Conservation (phyloP, 2,113 vertebrate species). For the Ploceus nigricollis region DNA sequence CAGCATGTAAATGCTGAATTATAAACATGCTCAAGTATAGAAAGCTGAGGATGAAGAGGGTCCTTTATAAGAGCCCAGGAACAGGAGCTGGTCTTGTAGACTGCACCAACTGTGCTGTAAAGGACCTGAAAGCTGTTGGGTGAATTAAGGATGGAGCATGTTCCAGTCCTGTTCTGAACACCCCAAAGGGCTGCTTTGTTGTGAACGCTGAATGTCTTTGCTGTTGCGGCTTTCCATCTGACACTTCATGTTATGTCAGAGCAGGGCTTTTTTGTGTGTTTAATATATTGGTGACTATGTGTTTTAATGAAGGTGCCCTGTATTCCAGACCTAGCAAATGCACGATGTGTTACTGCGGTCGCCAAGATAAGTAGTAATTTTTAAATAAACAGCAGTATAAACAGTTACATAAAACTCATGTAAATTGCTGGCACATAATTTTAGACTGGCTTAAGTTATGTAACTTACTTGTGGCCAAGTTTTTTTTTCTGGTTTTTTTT, state of each 20-base stretch:
- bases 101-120: slow-evolving; percentile 18
- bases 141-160: slow-evolving; percentile 63
- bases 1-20: background rate
- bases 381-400: slow-evolving; percentile 75
- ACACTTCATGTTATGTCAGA: slow-evolving; percentile 66
- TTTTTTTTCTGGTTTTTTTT: background rate
- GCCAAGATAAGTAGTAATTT: slow-evolving; percentile 73
- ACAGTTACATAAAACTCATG: slow-evolving; percentile 74
- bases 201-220: slow-evolving; percentile 52
- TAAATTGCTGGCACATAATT: slow-evolving; percentile 70
- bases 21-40: background rate
- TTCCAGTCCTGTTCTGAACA: slow-evolving; percentile 37
- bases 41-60: slow-evolving; percentile 40
- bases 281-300: slow-evolving; percentile 69
- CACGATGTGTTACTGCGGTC: slow-evolving; percentile 63
- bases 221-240: slow-evolving; percentile 65
- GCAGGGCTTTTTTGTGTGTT: slow-evolving; percentile 46
- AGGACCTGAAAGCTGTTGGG: slow-evolving; percentile 44
- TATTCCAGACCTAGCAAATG: slow-evolving; percentile 66
- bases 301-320: slow-evolving; percentile 72
- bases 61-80: slow-evolving; percentile 37
- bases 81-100: slow-evolving; percentile 59
- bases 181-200: slow-evolving; percentile 61
- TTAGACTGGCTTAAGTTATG: slow-evolving; percentile 69
- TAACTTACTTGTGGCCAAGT: slow-evolving; percentile 62